A percentile compares a stretch with the other conserved stretches of the same genome.
These are phyloP conservation scores for Silurus asotus DNA, from an alignment of 2,113 vertebrate genomes.

Conservation along the genomic window DNA sequence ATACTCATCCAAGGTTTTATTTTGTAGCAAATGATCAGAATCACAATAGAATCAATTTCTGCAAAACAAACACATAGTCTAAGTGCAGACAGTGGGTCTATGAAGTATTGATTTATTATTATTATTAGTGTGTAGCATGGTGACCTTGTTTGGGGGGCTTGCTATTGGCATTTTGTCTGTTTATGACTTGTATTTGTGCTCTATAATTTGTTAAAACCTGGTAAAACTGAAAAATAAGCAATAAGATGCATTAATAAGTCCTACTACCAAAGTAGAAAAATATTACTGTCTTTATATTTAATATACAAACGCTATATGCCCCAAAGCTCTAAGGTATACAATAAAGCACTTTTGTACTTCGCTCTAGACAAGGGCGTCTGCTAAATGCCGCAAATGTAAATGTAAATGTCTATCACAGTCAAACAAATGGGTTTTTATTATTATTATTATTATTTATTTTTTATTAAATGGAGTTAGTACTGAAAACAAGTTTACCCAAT, in stretches of 20 bases:
- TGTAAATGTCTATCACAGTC: no score
- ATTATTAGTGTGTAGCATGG: neutral
- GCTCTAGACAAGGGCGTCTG: no score
- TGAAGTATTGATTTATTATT: neutral
- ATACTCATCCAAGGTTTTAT: neutral
- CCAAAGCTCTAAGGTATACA: neutral
- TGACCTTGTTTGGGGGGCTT: neutral
- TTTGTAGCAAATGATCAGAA: neutral
- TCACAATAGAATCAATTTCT: neutral
- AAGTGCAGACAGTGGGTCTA: neutral
- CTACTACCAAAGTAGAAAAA: neutral
- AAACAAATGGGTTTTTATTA: no score
- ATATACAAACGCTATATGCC: neutral
- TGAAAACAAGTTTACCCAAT: no score
- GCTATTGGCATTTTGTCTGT: neutral
- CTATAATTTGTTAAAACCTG: neutral
- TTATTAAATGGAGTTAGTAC: no score
- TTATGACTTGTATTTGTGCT: neutral
- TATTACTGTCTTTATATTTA: neutral
- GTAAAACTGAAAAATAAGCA: neutral
- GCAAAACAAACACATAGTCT: neutral
- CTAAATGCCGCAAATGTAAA: no score
- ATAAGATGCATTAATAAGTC: neutral
- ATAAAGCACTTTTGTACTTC: no score
- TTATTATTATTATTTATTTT: no score